Evolutionary conservation across 2,888 invertebrate species (phyloP), one percentile per base, ranked within the genome.

Genomic region (Scaptomyza tumidula): DNA sequence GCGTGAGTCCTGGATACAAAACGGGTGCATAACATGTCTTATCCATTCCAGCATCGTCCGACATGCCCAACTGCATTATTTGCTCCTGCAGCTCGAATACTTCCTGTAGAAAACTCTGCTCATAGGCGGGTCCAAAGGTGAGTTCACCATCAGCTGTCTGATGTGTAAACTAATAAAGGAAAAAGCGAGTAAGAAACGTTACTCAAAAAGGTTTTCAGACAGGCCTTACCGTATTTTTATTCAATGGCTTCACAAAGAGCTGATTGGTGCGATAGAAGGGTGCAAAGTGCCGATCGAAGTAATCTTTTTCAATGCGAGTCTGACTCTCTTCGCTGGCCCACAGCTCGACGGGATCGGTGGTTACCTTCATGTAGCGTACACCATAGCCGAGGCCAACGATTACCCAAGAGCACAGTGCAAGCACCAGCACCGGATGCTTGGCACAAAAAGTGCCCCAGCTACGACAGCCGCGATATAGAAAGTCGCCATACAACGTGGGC

Each of bases 231-330:
- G 90, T 89, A 0, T 93, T 92, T 39, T 94, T 91, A 1, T 93
- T 93, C 0, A 93, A 92, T 0, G 96, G 93, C 88, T 94, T 96
- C 35, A 99, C 93, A 83, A 97, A 98, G 56, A 99, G 93, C 93
- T 98, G 98, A 88, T 98, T 95, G 2, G 97, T 96, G 56, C 98
- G 94, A 91, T 97, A 98, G 92, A 98, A 98, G 0, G 98, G 98
- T 9, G 95, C 95, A 90, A 99, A 99, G 84, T 96, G 94, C 13
- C 93, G 92, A 91, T 99, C 98, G 87, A 96, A 99, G 90, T 96
- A 98, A 69, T 97, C 94, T 90, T 98, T 96, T 88, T 99, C 97
- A 43, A 94, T 89, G 63, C 98, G 94, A 37, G 98, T 96, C 66
- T 94, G 93, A 80, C 98, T 98, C 29, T 93, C 92, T 1, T 97